These are phyloP conservation scores for Spea hammondii DNA, from an alignment of 2,797 vertebrate species.

Conservation along the genomic window DNA sequence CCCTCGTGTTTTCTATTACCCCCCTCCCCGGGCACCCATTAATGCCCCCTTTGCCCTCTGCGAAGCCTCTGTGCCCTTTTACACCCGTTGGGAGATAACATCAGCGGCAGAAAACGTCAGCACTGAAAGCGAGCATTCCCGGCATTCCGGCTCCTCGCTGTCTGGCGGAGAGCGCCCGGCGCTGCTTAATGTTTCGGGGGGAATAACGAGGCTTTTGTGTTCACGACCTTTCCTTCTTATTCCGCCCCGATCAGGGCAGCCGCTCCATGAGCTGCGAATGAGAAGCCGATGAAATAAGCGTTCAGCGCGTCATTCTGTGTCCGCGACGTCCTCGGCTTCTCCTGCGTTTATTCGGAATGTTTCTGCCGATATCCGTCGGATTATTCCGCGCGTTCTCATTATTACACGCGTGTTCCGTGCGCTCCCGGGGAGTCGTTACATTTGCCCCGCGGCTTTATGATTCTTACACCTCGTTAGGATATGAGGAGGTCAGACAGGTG, in stretches of 20 bases:
- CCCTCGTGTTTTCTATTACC: no score
- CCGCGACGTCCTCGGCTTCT: no score
- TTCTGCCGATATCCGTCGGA: no score
- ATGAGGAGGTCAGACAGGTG: background rate
- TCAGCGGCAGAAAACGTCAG: constrained; percentile 25
- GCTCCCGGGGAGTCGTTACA: no score
- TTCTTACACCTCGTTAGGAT: no score
- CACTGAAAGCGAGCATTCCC: constrained; percentile 24
- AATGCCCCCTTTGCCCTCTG: background rate
- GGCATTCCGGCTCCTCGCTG: constrained; percentile 31
- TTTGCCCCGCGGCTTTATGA: no score
- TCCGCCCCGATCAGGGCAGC: background rate
- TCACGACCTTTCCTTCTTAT: constrained; percentile 14
- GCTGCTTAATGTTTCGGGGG: constrained; percentile 14
- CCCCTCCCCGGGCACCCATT: no score
- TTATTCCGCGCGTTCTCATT: no score
- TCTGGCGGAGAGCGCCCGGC: constrained; percentile 18
- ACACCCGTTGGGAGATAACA: constrained; percentile 3
- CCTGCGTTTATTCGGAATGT: no score
- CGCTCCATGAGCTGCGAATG: constrained; percentile 22
- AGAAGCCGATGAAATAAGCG: constrained; percentile 14
- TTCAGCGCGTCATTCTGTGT: background rate
- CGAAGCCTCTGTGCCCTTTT: background rate
- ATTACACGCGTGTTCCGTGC: no score
- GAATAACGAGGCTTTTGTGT: constrained; percentile 29